Base-by-base conservation (phyloP, 2,888 invertebrate species). In the Diadegma fenestrale region DNA sequence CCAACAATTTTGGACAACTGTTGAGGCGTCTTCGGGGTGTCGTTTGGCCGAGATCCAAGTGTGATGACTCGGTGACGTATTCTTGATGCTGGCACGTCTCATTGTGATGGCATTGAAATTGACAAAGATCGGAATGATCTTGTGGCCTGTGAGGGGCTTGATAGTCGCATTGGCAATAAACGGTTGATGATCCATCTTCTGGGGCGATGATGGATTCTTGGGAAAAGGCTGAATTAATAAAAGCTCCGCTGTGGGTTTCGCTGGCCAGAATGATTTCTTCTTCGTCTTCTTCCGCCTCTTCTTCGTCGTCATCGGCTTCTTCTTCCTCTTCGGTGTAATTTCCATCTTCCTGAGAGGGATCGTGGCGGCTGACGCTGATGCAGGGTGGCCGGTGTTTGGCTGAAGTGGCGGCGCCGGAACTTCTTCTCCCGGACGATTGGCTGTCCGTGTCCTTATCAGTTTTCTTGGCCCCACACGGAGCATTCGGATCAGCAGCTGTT, bases 211-310 rank as follows among this genome's bases (percentile, higher is more conserved):
- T 76, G 54, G 83, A 79, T 76, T 91, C 91, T 30, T 88, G 88
- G 0, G 89, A 88, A 84, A 92, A 92, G 1, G 89, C 91, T 6
- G 90, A 88, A 80, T 92, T 92, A 7, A 90, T 86, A 64, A 91
- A 88, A 48, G 90, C 89, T 61, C 82, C 80, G 14, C 83, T 81
- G 8, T 4, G 54, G 3, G 12, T 54, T 26, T 54, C 22, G 3
- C 30, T 45, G 3, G 63, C 51, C 4, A 68, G 63, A 22, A 63
- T 45, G 17, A 41, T 33, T 41, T 43, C 82, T 14, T 80, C 78
- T 7, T 87, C 78, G 5, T 87, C 85, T 3, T 84, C 82, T 0
- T 68, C 68, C 6, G 12, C 19, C 30, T 58, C 58, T 19, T 33
- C 64, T 12, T 63, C 33, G 7, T 85, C 82, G 4, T 82, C 80